Evolutionary conservation across 2,797 vertebrate genomes (phyloP).

Genomic region (Poecilia wingei): DNA sequence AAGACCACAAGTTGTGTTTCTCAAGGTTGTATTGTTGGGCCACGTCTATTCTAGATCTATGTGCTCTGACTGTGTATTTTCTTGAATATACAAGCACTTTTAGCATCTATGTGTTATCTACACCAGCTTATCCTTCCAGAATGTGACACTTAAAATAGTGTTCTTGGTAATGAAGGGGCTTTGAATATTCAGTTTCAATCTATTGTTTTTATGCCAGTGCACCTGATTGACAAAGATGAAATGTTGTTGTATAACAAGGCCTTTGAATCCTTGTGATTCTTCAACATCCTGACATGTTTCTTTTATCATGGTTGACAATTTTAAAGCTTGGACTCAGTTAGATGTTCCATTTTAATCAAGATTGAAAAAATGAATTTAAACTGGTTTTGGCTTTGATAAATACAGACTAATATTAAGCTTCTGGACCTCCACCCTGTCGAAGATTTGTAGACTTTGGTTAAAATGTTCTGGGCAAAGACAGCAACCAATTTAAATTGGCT

Average conservation of each 20-base stretch:
- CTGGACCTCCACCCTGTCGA: background rate
- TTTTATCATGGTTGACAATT: background rate
- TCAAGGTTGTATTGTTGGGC: background rate
- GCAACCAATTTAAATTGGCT: background rate
- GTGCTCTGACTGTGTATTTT: background rate
- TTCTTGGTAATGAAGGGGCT: background rate
- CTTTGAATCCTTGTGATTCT: background rate
- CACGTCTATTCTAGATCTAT: background rate
- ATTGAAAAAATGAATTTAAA: background rate
- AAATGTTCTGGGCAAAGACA: background rate
- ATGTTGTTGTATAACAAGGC: too few relatives aligned
- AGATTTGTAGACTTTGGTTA: background rate
- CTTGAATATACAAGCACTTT: too few relatives aligned
- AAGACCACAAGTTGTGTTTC: background rate
- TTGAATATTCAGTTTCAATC: background rate
- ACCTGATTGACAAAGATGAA: background rate
- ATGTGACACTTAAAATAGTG: background rate
- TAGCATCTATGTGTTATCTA: too few relatives aligned
- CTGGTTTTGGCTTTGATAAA: background rate
- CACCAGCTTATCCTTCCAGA: too few relatives aligned
- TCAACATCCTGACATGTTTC: background rate
- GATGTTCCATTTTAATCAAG: background rate
- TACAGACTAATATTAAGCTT: background rate
- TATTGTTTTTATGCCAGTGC: background rate
- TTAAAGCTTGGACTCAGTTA: background rate